These are phyloP conservation scores for Halichoeres trimaculatus DNA, from an alignment of 2,113 vertebrate genomes.

Conservation along the genomic window DNA sequence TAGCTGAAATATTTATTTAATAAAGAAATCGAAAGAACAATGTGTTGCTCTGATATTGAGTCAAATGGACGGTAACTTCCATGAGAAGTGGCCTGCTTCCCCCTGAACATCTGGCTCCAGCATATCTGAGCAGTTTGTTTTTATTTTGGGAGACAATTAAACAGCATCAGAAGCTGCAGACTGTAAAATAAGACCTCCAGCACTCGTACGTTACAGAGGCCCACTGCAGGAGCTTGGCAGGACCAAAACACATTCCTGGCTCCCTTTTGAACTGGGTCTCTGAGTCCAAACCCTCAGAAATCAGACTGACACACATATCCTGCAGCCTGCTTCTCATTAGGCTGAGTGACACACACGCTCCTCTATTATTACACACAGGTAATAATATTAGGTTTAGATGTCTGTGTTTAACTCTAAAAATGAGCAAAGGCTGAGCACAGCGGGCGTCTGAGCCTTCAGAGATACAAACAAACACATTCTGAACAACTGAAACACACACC, in stretches of 20 bases:
- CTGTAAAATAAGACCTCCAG: conserved; percentile 16
- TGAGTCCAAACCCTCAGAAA: conserved; percentile 30
- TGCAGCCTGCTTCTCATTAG: conserved; percentile 44
- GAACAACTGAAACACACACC: not conserved
- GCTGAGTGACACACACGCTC: conserved; percentile 13
- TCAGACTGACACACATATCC: conserved; percentile 15
- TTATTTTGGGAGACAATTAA: not conserved
- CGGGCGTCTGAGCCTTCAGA: not conserved
- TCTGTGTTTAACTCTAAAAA: not conserved
- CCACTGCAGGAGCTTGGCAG: conserved; percentile 8
- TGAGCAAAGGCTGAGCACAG: too few relatives aligned
- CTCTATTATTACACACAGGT: not conserved
- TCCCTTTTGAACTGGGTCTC: conserved; percentile 12
- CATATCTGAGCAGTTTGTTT: not conserved
- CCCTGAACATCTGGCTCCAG: not conserved
- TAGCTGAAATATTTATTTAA: not conserved
- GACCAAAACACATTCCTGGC: conserved; percentile 46
- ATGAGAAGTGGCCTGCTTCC: not conserved
- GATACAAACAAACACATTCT: not conserved
- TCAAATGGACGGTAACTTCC: not conserved
- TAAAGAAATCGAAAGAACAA: too few relatives aligned
- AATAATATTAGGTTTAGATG: not conserved
- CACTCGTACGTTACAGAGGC: conserved; percentile 18
- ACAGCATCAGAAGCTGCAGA: not conserved
- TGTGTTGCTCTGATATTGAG: not conserved